A percentile compares a stretch with the other conserved stretches of the same genome.
Evolutionary conservation across 1,140 invertebrate species (phyloP).

Genomic region (Lasioglossum albipes): DNA sequence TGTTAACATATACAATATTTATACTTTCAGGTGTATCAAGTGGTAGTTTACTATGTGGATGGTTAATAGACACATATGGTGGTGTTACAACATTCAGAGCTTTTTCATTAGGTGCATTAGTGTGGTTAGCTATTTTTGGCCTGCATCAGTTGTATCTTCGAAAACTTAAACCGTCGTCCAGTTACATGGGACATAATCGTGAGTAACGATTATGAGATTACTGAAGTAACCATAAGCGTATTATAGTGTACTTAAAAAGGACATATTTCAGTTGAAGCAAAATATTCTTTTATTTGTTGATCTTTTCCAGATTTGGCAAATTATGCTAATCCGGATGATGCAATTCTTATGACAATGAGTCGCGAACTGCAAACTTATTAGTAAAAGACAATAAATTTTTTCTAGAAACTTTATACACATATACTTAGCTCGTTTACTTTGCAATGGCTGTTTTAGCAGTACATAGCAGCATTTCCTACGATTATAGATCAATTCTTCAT

Average conservation of each 20-base stretch:
- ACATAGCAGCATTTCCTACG: background rate
- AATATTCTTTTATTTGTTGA: constrained; percentile 4
- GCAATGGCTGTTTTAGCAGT: background rate
- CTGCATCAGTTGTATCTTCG: constrained; percentile 80
- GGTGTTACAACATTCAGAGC: constrained; percentile 85
- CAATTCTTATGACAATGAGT: constrained; percentile 81
- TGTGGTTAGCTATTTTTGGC: constrained; percentile 84
- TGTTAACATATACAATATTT: constrained; percentile 16
- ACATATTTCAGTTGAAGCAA: constrained; percentile 31
- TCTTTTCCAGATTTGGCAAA: constrained; percentile 78
- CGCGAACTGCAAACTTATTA: constrained; percentile 78
- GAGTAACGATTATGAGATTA: constrained; percentile 74
- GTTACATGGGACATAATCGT: constrained; percentile 77
- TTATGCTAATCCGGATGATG: constrained; percentile 82
- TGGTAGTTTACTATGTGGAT: constrained; percentile 88
- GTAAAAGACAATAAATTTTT: constrained; percentile 45
- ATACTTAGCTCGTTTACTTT: background rate
- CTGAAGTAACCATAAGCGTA: constrained; percentile 24
- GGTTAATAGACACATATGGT: constrained; percentile 82
- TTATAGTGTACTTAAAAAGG: constrained; percentile 21
- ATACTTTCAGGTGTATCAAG: constrained; percentile 83
- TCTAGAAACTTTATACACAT: constrained; percentile 27
- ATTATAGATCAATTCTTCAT: constrained; percentile 9
- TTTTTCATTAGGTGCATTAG: constrained; percentile 85
- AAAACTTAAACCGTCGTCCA: constrained; percentile 71